These are phyloP conservation scores for Hypena proboscidalis DNA, from an alignment of 2,888 invertebrate species.

Conservation along the genomic window DNA sequence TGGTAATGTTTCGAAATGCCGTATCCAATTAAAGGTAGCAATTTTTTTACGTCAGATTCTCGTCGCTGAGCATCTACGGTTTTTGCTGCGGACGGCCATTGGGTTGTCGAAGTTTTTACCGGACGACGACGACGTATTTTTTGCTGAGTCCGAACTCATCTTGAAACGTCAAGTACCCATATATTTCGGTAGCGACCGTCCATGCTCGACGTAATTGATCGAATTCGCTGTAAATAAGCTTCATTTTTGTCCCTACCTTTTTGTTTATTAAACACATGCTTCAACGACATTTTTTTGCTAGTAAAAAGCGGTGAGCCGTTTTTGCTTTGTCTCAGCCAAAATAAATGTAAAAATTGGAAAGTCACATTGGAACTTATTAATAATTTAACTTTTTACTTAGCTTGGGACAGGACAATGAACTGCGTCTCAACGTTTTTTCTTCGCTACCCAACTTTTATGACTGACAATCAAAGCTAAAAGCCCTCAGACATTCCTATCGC, in stretches of 20 bases:
- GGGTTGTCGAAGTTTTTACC: conserved; percentile 75
- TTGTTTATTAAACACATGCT: conserved; percentile 44
- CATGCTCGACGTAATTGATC: conserved; percentile 76
- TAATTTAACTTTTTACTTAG: conserved; percentile 39
- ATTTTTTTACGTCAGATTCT: conserved; percentile 66
- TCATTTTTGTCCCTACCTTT: conserved; percentile 55
- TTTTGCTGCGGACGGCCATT: conserved; percentile 70
- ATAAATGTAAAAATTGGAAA: conserved; percentile 34
- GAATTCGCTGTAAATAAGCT: conserved; percentile 71
- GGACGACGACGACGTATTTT: conserved; percentile 64
- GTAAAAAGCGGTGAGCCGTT: conserved; percentile 36
- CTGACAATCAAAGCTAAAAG: conserved; percentile 43
- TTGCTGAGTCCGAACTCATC: conserved; percentile 73
- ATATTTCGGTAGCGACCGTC: conserved; percentile 69
- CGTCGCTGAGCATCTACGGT: conserved; percentile 60
- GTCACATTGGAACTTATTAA: conserved; percentile 40
- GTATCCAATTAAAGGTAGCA: conserved; percentile 67
- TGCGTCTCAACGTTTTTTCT: conserved; percentile 29
- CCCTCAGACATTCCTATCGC: conserved; percentile 33
- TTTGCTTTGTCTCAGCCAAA: conserved; percentile 27
- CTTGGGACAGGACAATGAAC: conserved; percentile 33
- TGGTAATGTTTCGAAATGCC: conserved; percentile 61
- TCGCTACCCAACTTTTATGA: conserved; percentile 37
- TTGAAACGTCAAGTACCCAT: conserved; percentile 71
- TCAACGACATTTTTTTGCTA: conserved; percentile 41